These are phyloP conservation scores for Pyrocephalus nanus DNA, from an alignment of 2,797 vertebrate species.

Conservation along the genomic window DNA sequence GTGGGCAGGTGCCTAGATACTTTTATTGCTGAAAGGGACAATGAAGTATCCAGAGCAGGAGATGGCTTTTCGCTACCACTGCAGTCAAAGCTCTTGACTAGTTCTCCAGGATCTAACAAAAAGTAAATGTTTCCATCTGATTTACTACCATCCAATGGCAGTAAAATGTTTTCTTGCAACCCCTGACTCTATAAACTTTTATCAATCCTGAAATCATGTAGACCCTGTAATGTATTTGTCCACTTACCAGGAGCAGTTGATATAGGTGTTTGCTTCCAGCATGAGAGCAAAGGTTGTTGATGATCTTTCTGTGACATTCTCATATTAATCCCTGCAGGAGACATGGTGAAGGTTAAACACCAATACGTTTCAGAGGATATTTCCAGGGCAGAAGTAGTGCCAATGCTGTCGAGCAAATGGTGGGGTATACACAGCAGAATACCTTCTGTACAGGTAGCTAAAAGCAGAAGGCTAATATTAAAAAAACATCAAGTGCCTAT, in stretches of 20 bases:
- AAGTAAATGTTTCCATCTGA: neutral
- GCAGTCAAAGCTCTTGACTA: neutral
- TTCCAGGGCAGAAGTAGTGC: neutral
- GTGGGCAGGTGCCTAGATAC: neutral
- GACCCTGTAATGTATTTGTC: neutral
- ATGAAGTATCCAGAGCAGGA: rapidly evolving
- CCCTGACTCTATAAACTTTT: conserved; percentile 7
- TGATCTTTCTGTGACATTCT: neutral
- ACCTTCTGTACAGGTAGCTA: neutral
- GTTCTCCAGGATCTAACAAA: neutral
- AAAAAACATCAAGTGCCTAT: neutral
- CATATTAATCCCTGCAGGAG: neutral
- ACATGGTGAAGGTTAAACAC: neutral
- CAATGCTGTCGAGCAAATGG: rapidly evolving
- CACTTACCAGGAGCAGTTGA: neutral
- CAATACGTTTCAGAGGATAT: neutral
- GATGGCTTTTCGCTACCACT: neutral
- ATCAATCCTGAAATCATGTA: neutral
- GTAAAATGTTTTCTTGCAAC: neutral
- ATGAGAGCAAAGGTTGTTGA: neutral
- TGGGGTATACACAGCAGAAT: neutral
- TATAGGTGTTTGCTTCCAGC: neutral
- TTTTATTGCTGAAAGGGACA: neutral
- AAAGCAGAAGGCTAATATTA: neutral
- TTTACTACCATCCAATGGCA: neutral